Evolutionary conservation across 2,797 vertebrate species (phyloP), one percentile per base, ranked within the genome.

Genomic region (Melopsittacus undulatus): DNA sequence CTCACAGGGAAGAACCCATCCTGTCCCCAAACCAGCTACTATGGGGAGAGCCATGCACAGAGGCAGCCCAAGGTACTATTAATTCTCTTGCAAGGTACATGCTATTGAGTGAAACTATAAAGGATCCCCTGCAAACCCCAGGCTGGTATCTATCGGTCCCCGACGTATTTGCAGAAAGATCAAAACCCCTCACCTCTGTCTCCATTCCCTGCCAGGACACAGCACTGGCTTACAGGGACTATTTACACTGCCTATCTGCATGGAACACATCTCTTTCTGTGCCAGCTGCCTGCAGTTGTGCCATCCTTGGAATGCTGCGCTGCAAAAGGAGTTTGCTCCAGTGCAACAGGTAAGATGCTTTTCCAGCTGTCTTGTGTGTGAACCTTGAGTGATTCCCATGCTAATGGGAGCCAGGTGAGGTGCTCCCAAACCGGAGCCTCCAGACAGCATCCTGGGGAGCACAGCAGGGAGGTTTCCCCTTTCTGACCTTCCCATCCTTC

Each of bases 401-500:
- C 34, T 40, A 4, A 38, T 5, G 57, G 64, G 19, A 86, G 12
- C 15, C 24, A 3, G 7, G 19, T 2, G 21, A 89, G 43, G 40
- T 1, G 11, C 36, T 66, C 10, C 66, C 11, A 4, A 73, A 36
- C 18, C 2, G 1, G 23, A 81, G 49, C 11, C 54, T 61, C 36
- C 5, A 8, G 24, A 23, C n/a, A 34, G 80, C 5, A 1, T 57
- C 40, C 27, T 45, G 62, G 38, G 52, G 64, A 70, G 73, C 68
- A 17, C 26, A 80, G 64, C 2, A 1, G 30, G 15, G 32, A 45
- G 18, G 51, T 69, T 70, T n/a, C 75, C 20, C 5, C 1, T 8
- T 57, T 36, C 19, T 11, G 9, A 5, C 3, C 14, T 12, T 5
- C 10, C 9, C 4, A 0, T 54, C 7, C 1, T 46, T 51, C 27